phyloP scores from a whole-genome alignment of 2,888 invertebrate species.

The Cyclophora albipunctata region DNA sequence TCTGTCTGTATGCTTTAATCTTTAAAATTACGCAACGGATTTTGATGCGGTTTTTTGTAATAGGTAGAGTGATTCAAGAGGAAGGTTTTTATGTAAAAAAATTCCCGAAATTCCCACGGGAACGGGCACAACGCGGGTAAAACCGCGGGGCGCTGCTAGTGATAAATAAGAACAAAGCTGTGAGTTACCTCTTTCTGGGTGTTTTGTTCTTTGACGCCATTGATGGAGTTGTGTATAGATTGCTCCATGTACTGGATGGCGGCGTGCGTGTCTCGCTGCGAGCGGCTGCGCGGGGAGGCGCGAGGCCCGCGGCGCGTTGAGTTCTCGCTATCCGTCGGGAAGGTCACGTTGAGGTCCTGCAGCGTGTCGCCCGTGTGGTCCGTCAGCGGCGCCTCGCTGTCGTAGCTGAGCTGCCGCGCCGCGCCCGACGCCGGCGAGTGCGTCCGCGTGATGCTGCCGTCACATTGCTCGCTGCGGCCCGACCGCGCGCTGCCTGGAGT shows the following conservation, averaged over 20 bases:
- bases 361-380: conserved; percentile 69
- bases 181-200: no score
- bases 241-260: conserved; percentile 37
- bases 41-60: no score
- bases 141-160: no score
- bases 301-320: conserved; percentile 5
- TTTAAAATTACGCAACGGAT: no score
- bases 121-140: no score
- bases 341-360: conserved; percentile 65
- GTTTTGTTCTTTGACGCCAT: conserved; percentile 1
- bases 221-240: conserved; percentile 35
- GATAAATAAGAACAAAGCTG: no score
- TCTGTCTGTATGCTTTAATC: no score
- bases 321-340: conserved; percentile 59
- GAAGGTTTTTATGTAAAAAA: no score
- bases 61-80: no score
- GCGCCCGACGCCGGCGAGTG: conserved; percentile 37
- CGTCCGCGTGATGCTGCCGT: conserved; percentile 37
- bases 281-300: conserved; percentile 15
- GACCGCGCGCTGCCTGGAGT: no score
- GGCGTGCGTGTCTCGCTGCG: conserved; percentile 25
- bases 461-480: conserved; percentile 3
- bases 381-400: conserved; percentile 54
- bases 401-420: conserved; percentile 51
- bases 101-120: no score